Evolutionary conservation across 1,140 invertebrate genomes (phyloP).

Genomic region (Brachionus rotundiformis): DNA sequence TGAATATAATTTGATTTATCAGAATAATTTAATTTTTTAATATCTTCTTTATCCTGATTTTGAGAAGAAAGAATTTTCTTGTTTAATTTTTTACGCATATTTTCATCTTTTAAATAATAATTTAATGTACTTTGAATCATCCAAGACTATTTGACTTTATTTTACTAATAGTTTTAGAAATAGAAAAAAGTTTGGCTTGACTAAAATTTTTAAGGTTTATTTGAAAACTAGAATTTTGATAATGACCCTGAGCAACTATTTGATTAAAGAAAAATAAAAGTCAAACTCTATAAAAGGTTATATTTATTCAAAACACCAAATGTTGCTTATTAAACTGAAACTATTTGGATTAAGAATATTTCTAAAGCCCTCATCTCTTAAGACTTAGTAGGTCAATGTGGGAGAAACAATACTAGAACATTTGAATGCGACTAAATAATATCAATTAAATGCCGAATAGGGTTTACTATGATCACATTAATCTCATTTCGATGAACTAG

Average conservation of each 20-base stretch:
- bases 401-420: neutral
- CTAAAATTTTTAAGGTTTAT: neutral
- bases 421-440: slow-evolving; percentile 7
- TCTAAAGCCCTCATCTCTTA: neutral
- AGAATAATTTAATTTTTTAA: neutral
- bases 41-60: neutral
- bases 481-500: neutral
- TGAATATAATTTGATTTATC: neutral
- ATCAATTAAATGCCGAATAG: neutral
- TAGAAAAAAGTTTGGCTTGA: neutral
- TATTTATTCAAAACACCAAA: neutral
- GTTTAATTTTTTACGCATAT: neutral
- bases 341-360: slow-evolving; percentile 3
- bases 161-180: neutral
- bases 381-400: neutral
- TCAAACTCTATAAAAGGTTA: neutral
- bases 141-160: neutral
- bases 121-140: neutral
- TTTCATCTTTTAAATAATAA: neutral
- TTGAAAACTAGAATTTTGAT: neutral
- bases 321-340: neutral
- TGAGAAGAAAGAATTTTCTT: neutral
- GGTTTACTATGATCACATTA: neutral
- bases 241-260: neutral
- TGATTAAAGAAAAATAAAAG: neutral